These are phyloP conservation scores for Uloborus diversus DNA, from an alignment of 1,140 invertebrate species.

Conservation along the genomic window DNA sequence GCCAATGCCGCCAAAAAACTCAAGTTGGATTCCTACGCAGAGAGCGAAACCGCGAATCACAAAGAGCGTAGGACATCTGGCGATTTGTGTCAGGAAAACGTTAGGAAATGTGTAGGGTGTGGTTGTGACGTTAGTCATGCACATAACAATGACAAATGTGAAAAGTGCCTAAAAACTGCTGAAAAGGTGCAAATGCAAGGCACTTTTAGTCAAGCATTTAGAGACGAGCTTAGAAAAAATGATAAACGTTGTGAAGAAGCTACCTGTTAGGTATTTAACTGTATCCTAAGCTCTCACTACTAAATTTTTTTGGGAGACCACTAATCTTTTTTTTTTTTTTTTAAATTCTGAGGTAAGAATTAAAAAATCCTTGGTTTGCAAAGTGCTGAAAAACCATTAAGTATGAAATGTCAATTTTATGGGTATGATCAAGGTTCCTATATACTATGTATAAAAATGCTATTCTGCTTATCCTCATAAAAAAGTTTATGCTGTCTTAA, in stretches of 20 bases:
- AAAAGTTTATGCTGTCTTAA: no score
- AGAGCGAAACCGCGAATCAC: conserved; percentile 10
- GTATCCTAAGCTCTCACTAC: no score
- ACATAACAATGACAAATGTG: conserved; percentile 31
- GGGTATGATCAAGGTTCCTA: no score
- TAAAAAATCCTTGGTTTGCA: no score
- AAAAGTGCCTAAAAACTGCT: conserved; percentile 47
- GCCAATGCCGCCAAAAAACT: conserved; percentile 33
- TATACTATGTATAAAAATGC: no score
- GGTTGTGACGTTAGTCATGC: neutral
- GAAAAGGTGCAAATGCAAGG: conserved; percentile 21
- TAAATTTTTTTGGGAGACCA: no score
- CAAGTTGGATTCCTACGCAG: neutral
- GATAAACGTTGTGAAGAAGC: conserved; percentile 21
- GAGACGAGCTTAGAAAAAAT: conserved; percentile 46
- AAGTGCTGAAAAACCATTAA: no score
- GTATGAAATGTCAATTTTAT: no score
- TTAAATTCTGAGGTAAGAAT: no score
- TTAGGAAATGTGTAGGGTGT: conserved; percentile 28
- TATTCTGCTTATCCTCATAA: no score
- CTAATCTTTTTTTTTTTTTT: no score
- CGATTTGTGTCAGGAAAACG: neutral
- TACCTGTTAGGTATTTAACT: conserved; percentile 3
- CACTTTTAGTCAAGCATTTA: conserved; percentile 15
- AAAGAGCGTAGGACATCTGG: neutral